Evolutionary conservation across 2,113 vertebrate genomes (phyloP).

Genomic region (Tenebrosternarchus preto): DNA sequence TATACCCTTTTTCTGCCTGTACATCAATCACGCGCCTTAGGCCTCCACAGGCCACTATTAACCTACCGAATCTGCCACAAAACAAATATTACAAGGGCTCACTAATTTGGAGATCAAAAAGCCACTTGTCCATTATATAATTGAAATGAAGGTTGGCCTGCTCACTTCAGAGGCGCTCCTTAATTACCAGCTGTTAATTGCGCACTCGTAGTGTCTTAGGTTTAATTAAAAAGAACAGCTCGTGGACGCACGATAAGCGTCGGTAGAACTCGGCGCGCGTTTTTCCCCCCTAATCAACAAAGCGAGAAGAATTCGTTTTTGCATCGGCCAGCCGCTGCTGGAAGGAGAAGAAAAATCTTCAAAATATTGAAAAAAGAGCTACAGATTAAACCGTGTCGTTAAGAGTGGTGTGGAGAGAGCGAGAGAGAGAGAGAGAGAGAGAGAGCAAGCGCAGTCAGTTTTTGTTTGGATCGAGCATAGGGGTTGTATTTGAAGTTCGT

Average conservation of each 20-base stretch:
- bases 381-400: slow-evolving; percentile 91
- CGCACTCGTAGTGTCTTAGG: slow-evolving; percentile 98
- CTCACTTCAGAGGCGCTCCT: slow-evolving; percentile 94
- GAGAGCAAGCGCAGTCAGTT: slow-evolving; percentile 82
- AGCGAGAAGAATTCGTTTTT: slow-evolving; percentile 95
- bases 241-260: slow-evolving; percentile 96
- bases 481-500: slow-evolving; percentile 93
- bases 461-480: slow-evolving; percentile 94
- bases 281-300: slow-evolving; percentile 91
- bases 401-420: slow-evolving; percentile 48
- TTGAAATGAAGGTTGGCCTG: slow-evolving; percentile 96
- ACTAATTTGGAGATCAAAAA: slow-evolving; percentile 99
- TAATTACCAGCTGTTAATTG: slow-evolving; percentile 99
- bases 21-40: slow-evolving; percentile 88
- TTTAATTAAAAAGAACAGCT: slow-evolving; percentile 99
- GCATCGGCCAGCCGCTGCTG: slow-evolving; percentile 88
- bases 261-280: slow-evolving; percentile 79
- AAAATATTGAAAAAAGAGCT: slow-evolving; percentile 88
- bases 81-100: slow-evolving; percentile 98
- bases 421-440: slow-evolving; percentile 14
- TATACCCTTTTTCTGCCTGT: slow-evolving; percentile 77
- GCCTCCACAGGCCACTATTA: slow-evolving; percentile 95
- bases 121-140: slow-evolving; percentile 99
- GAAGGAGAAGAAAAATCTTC: slow-evolving; percentile 87
- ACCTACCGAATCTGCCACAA: slow-evolving; percentile 95